These are phyloP conservation scores for Melospiza georgiana DNA, from an alignment of 2,113 vertebrate genomes.

Conservation along the genomic window DNA sequence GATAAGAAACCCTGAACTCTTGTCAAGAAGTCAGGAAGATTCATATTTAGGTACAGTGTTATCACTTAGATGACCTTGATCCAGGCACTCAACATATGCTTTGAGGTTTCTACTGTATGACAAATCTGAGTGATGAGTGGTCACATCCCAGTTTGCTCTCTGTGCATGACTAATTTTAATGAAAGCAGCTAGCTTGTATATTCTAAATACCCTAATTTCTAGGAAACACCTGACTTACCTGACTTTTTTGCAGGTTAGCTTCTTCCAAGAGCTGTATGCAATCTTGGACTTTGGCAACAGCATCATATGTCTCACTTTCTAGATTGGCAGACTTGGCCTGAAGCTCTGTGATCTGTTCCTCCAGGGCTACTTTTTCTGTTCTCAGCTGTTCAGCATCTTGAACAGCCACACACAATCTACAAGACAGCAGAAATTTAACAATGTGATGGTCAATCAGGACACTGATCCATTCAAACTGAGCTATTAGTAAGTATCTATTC, in stretches of 20 bases:
- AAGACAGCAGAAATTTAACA: background rate
- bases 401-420: constrained; percentile 71
- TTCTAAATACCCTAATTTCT: background rate
- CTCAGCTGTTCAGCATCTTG: constrained; percentile 80
- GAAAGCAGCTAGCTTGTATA: background rate
- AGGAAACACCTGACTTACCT: constrained; percentile 74
- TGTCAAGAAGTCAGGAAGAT: background rate
- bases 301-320: constrained; percentile 85
- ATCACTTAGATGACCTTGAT: background rate
- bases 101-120: background rate
- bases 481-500: background rate
- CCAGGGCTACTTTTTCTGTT: constrained; percentile 79
- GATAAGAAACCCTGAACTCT: background rate
- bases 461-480: background rate
- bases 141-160: background rate
- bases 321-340: constrained; percentile 74
- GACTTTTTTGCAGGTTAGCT: constrained; percentile 85
- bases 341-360: constrained; percentile 82
- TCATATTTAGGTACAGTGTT: background rate
- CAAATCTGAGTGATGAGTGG: background rate
- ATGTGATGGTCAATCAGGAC: background rate
- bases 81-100: background rate
- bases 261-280: constrained; percentile 89
- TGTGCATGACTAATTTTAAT: background rate
- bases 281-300: constrained; percentile 80